Percentiles rank a stretch among this genome's conserved stretches.
phyloP scores from a whole-genome alignment of 2,113 vertebrate genomes.

The Himantopus leucocephalus region DNA sequence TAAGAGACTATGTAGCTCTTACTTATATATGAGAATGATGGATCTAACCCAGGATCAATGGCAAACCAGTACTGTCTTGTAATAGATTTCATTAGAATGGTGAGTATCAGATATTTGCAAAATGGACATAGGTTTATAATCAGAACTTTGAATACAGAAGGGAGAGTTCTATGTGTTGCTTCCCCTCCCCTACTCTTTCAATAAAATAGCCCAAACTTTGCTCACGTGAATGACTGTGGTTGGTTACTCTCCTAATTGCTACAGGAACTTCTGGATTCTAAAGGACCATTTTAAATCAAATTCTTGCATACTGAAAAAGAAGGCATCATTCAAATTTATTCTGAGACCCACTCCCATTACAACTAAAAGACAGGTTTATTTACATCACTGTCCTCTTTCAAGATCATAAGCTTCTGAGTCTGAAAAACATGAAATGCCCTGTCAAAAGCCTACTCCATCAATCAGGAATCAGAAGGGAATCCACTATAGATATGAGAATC shows the following conservation, averaged over 20 bases:
- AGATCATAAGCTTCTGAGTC: neutral
- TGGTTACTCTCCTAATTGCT: neutral
- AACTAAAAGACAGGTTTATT: neutral
- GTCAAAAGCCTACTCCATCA: neutral
- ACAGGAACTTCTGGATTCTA: neutral
- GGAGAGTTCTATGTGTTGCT: neutral
- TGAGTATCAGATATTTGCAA: neutral
- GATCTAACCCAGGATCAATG: neutral
- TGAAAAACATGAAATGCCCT: neutral
- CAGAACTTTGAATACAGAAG: neutral
- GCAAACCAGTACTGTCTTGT: neutral
- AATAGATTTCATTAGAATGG: neutral
- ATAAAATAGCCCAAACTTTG: neutral
- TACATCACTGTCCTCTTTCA: neutral
- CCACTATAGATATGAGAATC: neutral
- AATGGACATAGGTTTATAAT: neutral
- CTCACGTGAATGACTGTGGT: neutral
- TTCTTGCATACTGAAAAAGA: neutral
- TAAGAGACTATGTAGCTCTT: neutral
- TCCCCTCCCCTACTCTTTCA: neutral
- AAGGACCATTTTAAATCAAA: neutral
- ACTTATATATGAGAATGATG: neutral
- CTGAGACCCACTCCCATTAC: neutral
- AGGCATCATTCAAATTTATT: neutral
- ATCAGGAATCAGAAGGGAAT: neutral